A percentile compares a stretch with the other conserved stretches of the same genome.
These are phyloP conservation scores for Planiliza haematocheilus DNA, from an alignment of 2,113 vertebrate species.

Conservation along the genomic window DNA sequence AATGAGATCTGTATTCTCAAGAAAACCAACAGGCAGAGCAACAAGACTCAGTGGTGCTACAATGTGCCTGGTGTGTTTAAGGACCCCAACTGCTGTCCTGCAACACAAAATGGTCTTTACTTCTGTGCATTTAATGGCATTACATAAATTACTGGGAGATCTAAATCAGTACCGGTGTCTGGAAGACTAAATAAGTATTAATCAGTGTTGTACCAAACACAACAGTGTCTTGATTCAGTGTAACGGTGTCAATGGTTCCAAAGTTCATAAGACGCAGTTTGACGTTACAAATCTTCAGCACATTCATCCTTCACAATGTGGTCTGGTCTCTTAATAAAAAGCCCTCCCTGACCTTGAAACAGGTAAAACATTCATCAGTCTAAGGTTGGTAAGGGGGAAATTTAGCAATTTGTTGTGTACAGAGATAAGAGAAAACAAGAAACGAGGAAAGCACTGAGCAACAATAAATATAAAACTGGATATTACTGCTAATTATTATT, in stretches of 20 bases:
- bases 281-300: constrained; percentile 20
- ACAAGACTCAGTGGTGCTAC: not conserved
- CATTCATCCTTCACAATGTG: not conserved
- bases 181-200: not conserved
- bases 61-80: not conserved
- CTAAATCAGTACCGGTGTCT: too few species aligned
- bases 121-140: too few species aligned
- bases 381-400: constrained; percentile 38
- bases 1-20: not conserved
- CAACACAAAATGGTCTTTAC: constrained; percentile 2
- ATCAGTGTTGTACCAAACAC: not conserved
- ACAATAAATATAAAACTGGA: constrained; percentile 54
- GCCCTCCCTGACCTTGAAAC: constrained; percentile 30
- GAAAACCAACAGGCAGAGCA: not conserved
- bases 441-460: constrained; percentile 35
- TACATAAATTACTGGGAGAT: too few species aligned
- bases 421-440: constrained; percentile 34
- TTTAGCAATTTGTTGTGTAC: constrained; percentile 35
- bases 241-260: constrained; percentile 35
- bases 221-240: constrained; percentile 3
- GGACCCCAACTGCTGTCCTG: not conserved
- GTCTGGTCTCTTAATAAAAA: constrained; percentile 3
- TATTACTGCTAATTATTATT: constrained; percentile 17
- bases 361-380: constrained; percentile 68
- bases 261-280: constrained; percentile 34